Percentiles rank a stretch among this genome's conserved stretches.
Conservation (phyloP, 2,888 invertebrate species). For the Diplazon laetatorius region DNA sequence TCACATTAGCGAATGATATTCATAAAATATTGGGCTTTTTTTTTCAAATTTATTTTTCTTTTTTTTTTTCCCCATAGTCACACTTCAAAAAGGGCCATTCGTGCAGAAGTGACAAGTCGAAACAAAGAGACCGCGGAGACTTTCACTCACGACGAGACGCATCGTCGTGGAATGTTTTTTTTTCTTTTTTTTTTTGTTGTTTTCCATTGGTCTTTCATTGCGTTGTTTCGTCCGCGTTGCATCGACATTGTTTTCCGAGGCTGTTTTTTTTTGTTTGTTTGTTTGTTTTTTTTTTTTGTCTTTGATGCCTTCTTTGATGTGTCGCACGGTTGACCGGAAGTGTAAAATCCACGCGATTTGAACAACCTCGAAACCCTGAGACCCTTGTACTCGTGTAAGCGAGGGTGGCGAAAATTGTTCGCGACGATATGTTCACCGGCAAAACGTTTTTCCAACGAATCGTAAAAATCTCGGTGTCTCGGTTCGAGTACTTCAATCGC, state of each 20-base stretch:
- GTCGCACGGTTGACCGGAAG: constrained; percentile 57
- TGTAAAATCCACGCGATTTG: constrained; percentile 59
- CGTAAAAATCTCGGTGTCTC: constrained; percentile 21
- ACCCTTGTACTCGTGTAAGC: too few relatives aligned
- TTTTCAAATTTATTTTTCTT: too few relatives aligned
- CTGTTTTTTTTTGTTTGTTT: too few relatives aligned
- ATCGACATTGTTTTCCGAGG: constrained; percentile 46
- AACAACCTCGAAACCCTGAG: constrained; percentile 37
- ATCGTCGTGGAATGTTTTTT: too few relatives aligned
- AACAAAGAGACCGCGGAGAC: background rate
- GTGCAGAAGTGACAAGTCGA: too few relatives aligned
- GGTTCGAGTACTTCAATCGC: too few relatives aligned
- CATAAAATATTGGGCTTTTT: too few relatives aligned
- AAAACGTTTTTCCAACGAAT: background rate
- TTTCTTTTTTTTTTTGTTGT: too few relatives aligned
- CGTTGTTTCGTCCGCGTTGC: constrained; percentile 1
- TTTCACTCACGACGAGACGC: constrained; percentile 24
- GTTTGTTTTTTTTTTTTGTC: too few relatives aligned
- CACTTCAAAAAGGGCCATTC: too few relatives aligned
- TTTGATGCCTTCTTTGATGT: constrained; percentile 51
- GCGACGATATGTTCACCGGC: constrained; percentile 14
- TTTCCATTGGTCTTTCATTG: background rate
- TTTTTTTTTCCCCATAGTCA: too few relatives aligned
- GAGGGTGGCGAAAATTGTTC: background rate
- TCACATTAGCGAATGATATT: too few relatives aligned